These are phyloP conservation scores for Pristionchus fissidentatus DNA, from an alignment of 2,888 invertebrate genomes.

Conservation along the genomic window DNA sequence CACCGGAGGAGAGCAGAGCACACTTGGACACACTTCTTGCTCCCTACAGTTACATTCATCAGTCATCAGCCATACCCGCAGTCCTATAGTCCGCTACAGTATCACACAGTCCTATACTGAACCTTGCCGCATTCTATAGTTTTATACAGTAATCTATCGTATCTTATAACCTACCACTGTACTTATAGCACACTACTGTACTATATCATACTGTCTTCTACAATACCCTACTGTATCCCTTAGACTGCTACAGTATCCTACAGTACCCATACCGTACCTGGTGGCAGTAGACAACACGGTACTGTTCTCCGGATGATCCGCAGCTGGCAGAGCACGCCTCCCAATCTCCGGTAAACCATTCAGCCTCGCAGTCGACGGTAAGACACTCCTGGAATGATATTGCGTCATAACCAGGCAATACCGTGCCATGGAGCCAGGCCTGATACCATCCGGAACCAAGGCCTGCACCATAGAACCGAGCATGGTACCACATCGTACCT, in stretches of 20 bases:
- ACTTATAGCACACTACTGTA: no score
- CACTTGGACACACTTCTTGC: no score
- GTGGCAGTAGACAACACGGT: slow-evolving; percentile 84
- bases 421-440: neutral
- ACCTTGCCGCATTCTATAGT: no score
- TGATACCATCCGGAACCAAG: neutral
- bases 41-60: no score
- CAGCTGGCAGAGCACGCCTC: slow-evolving; percentile 87
- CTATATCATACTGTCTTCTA: neutral
- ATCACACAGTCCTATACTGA: no score
- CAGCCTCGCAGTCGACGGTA: slow-evolving; percentile 74
- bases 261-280: slow-evolving; percentile 53
- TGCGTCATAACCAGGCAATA: neutral
- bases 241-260: neutral
- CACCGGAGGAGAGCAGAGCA: no score
- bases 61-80: no score
- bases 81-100: no score
- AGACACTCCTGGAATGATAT: slow-evolving; percentile 60
- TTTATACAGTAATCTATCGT: no score
- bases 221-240: neutral
- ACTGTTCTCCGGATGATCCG: slow-evolving; percentile 82
- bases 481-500: slow-evolving; percentile 32
- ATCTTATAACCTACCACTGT: no score
- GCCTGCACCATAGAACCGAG: neutral
- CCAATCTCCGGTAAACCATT: slow-evolving; percentile 87